These are phyloP conservation scores for Calameuta pallipes DNA, from an alignment of 2,888 invertebrate genomes.

Conservation along the genomic window DNA sequence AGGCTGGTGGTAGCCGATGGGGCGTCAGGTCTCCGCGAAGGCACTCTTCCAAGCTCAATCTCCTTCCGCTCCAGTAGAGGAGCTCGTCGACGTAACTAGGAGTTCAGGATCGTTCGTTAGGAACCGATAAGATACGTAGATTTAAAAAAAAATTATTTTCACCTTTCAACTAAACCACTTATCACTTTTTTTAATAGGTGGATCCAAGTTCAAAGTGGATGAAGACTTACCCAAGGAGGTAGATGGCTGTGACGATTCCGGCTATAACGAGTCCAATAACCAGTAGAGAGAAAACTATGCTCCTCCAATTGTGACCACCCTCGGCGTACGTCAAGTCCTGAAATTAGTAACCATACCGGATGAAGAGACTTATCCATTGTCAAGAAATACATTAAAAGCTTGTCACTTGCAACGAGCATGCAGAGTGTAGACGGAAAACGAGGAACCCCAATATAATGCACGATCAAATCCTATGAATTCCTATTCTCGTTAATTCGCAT, in stretches of 20 bases:
- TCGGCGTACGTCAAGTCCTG: slow-evolving; percentile 82
- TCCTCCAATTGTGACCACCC: slow-evolving; percentile 90
- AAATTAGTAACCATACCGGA: slow-evolving; percentile 40
- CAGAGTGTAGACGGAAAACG: neutral
- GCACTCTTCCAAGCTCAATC: slow-evolving; percentile 88
- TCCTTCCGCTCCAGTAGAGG: slow-evolving; percentile 88
- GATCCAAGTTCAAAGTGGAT: neutral
- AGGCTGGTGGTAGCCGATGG: slow-evolving; percentile 80
- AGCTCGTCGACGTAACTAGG: slow-evolving; percentile 87
- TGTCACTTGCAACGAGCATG: slow-evolving; percentile 2
- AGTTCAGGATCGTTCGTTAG: slow-evolving; percentile 14
- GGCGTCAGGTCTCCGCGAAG: slow-evolving; percentile 82
- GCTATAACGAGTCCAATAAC: slow-evolving; percentile 89
- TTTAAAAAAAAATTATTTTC: neutral
- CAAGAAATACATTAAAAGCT: no score
- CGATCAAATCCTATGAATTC: no score
- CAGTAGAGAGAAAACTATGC: slow-evolving; percentile 86
- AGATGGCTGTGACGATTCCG: slow-evolving; percentile 89
- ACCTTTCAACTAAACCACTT: no score
- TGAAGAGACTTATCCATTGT: no score
- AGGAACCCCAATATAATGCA: neutral
- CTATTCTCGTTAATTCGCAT: no score
- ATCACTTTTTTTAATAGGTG: no score
- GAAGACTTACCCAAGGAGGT: slow-evolving; percentile 79
- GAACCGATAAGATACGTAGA: neutral